Conservation (phyloP, 2,888 invertebrate genomes). For the Pantelozetes paolii region DNA sequence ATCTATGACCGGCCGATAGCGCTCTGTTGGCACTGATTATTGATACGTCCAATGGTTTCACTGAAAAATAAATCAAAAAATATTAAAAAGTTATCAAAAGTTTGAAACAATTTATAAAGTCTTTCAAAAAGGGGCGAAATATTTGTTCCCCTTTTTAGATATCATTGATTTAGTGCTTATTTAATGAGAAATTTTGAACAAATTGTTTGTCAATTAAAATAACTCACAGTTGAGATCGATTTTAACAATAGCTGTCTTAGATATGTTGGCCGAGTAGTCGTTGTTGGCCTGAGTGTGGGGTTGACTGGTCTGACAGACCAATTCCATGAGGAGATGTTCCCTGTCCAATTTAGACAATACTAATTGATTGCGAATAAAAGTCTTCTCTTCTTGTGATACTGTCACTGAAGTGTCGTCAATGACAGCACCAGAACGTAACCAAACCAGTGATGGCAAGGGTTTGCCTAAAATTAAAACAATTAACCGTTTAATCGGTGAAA, state of each 20-base stretch:
- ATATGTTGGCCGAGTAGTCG: slow-evolving; percentile 4
- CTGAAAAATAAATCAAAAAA: neutral
- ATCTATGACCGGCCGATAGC: slow-evolving; percentile 46
- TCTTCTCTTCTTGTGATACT: neutral
- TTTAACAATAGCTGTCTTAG: slow-evolving; percentile 9
- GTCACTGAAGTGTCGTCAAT: slow-evolving; percentile 14
- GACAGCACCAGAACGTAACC: slow-evolving; percentile 9
- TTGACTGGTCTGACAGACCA: slow-evolving; percentile 20
- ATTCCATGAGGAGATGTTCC: slow-evolving; percentile 31
- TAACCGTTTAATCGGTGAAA: too few relatives aligned
- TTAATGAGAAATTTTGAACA: too few relatives aligned
- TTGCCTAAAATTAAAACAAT: neutral
- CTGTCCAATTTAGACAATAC: slow-evolving; percentile 17
- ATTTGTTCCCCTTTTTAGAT: too few relatives aligned
- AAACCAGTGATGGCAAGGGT: slow-evolving; percentile 26
- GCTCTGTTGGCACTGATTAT: neutral
- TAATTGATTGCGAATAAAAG: slow-evolving; percentile 22
- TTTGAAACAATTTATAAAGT: too few relatives aligned
- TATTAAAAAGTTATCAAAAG: too few relatives aligned
- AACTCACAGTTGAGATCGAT: slow-evolving; percentile 30
- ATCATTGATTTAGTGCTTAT: too few relatives aligned
- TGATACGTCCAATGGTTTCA: slow-evolving; percentile 24
- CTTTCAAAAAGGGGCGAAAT: too few relatives aligned
- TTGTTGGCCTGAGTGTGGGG: neutral
- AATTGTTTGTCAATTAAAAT: too few relatives aligned